A percentile compares a stretch with the other conserved stretches of the same genome.
Evolutionary conservation across 2,888 invertebrate species (phyloP).

Genomic region (Barypeithes pellucidus): DNA sequence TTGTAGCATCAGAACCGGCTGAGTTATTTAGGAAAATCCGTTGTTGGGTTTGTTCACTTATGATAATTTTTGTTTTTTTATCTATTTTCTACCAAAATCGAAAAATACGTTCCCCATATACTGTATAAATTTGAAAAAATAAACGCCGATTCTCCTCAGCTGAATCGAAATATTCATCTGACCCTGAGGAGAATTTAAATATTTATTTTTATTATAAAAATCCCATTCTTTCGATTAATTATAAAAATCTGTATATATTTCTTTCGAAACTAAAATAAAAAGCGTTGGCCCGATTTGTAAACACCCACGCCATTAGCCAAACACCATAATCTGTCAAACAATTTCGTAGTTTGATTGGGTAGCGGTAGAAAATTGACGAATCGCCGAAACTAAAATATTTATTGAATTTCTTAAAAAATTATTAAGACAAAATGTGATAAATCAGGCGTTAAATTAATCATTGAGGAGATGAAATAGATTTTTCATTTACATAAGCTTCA

Average conservation of each 20-base stretch:
- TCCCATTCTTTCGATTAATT: no score
- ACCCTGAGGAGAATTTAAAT: no score
- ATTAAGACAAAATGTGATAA: constrained; percentile 8
- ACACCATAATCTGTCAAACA: not conserved
- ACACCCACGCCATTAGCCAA: not conserved
- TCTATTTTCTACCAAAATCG: no score
- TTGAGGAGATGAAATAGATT: constrained; percentile 40
- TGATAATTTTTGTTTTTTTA: no score
- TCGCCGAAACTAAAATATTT: constrained; percentile 6
- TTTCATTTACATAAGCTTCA: constrained; percentile 34
- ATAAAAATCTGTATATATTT: not conserved
- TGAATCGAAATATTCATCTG: no score
- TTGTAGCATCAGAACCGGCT: no score
- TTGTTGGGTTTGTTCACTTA: no score
- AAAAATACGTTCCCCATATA: no score
- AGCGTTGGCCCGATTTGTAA: not conserved
- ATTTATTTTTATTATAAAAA: no score
- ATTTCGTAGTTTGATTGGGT: not conserved
- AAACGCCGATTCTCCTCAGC: no score
- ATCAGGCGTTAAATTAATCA: constrained; percentile 12
- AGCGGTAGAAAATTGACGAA: not conserved
- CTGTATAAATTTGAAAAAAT: no score
- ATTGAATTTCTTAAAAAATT: constrained; percentile 7
- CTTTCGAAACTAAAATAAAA: not conserved
- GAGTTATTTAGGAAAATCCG: no score